Base-by-base conservation (phyloP, 2,797 vertebrate genomes). In the Sebastes glaucus region DNA sequence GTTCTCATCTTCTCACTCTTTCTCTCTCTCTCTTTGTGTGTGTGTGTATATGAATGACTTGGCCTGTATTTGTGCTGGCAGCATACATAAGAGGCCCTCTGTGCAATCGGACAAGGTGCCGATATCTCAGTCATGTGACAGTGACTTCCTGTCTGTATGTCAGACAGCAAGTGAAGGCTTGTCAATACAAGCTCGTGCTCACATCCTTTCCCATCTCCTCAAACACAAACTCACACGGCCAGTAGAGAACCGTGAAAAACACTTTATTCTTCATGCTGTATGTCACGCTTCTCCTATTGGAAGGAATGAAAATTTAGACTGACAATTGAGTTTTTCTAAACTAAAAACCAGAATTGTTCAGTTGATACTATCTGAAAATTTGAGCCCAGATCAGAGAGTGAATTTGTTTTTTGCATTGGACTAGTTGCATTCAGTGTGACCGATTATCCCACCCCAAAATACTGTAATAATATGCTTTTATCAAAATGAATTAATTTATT, bases 111-210 rank as follows among this genome's bases (percentile, higher is more conserved):
- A 95, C 92, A 93, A 95, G 91, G 89, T 96, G 95, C 95, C 95
- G 81, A 96, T 96, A 96, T 85, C 90, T 86, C 80, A 91, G 91
- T 95, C 92, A 94, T 94, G 95, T 96, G 95, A 96, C 94, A 92
- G 88, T 92, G 94, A 95, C 93, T 94, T 94, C 90, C 91, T 94
- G 94, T 94, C 95, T 89, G 81, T 65, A 18, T 80, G 83, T 92
- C 93, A 90, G 88, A 92, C 93, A 85, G 85, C 88, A 77, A 66
- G 87, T 93, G 94, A 96, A 88, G 91, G 87, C 87, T 95, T 89
- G 91, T 96, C 96, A 93, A 96, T 96, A 96, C 84, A 5, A 25
- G 72, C 83, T 79, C 56, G 80, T 89, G 92, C 89, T 92, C 84
- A 92, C 92, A 94, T 92, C 89, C 87, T 88, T 87, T 83, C 87